Evolutionary conservation across 1,140 invertebrate genomes (phyloP).

Genomic region (Globodera rostochiensis): DNA sequence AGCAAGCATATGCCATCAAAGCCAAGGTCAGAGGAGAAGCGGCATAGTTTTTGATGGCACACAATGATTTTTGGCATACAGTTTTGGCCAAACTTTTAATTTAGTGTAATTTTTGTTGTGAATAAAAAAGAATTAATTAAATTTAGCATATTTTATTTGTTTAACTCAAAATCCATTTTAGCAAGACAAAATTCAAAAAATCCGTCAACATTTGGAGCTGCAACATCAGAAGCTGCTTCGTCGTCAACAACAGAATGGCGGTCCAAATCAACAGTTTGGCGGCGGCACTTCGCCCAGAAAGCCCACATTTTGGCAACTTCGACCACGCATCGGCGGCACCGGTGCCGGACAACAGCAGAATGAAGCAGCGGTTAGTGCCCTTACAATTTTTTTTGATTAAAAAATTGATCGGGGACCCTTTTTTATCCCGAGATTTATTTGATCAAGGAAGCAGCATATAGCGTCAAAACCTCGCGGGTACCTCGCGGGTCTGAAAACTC

Average conservation of each 20-base stretch:
- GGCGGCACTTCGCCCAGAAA: neutral
- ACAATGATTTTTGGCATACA: neutral
- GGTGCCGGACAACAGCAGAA: neutral
- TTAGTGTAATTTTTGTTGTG: neutral
- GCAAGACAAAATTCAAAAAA: slow-evolving; percentile 33
- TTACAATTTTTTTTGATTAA: too few relatives aligned
- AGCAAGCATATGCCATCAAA: slow-evolving; percentile 53
- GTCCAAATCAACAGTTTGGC: neutral
- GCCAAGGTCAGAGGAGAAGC: slow-evolving; percentile 36
- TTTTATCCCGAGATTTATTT: too few relatives aligned
- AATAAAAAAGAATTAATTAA: neutral
- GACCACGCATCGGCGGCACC: neutral
- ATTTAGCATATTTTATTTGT: neutral
- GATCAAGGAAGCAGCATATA: too few relatives aligned
- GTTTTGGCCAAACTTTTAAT: neutral
- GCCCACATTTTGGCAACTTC: neutral
- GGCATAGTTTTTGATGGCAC: neutral
- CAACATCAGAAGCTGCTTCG: neutral
- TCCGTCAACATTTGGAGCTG: slow-evolving; percentile 7
- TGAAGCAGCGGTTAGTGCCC: too few relatives aligned
- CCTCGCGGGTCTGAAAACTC: too few relatives aligned
- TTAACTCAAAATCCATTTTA: slow-evolving; percentile 9
- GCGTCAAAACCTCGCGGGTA: too few relatives aligned
- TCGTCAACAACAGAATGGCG: slow-evolving; percentile 14
- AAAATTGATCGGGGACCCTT: too few relatives aligned